phyloP scores from a whole-genome alignment of 2,888 invertebrate genomes.

The Uloborus plumipes region DNA sequence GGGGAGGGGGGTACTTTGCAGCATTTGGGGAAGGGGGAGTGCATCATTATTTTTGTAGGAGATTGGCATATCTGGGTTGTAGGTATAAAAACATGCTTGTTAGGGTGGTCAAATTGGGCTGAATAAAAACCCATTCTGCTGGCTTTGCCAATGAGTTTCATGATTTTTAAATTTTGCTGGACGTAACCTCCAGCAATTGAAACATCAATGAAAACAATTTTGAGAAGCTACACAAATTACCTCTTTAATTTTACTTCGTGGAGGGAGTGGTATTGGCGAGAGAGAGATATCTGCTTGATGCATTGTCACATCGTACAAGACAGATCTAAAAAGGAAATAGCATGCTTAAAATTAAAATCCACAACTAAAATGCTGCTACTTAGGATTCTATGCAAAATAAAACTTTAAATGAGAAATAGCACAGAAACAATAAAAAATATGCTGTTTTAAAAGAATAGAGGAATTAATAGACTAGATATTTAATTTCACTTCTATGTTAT shows the following conservation, averaged over 20 bases:
- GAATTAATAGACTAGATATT: not conserved
- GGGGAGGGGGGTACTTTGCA: too few species aligned
- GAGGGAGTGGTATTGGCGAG: slow-evolving; percentile 76
- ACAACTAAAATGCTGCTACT: not conserved
- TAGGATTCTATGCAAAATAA: not conserved
- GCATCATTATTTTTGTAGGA: too few species aligned
- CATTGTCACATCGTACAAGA: slow-evolving; percentile 76
- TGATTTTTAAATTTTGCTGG: too few species aligned
- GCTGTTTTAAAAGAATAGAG: not conserved
- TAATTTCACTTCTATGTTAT: not conserved
- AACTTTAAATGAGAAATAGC: not conserved
- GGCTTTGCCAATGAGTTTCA: too few species aligned
- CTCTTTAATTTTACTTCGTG: slow-evolving; percentile 74
- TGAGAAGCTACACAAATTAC: slow-evolving; percentile 67
- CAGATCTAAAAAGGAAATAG: slow-evolving; percentile 71
- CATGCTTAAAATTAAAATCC: too few species aligned
- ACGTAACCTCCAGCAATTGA: too few species aligned
- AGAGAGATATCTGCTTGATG: slow-evolving; percentile 71
- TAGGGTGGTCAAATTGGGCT: too few species aligned
- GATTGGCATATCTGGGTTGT: too few species aligned
- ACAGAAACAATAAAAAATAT: not conserved
- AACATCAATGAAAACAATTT: too few species aligned
- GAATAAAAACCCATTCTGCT: too few species aligned
- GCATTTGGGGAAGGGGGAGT: too few species aligned
- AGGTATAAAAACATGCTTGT: too few species aligned